Base-by-base conservation (phyloP, 2,113 vertebrate genomes). In the Peucedramus taeniatus region DNA sequence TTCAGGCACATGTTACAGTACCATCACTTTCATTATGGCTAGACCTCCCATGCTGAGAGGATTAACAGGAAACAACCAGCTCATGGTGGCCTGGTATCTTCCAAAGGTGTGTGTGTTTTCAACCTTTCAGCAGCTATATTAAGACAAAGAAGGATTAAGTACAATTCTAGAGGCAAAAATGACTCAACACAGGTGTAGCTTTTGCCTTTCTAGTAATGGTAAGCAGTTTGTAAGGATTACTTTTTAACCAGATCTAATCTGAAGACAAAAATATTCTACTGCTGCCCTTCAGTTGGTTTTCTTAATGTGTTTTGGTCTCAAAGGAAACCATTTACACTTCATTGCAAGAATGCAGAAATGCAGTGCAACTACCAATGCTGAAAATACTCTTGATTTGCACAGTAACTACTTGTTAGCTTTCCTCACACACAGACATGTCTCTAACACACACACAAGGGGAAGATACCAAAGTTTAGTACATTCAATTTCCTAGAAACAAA, bases 321-420 rank as follows among this genome's bases (percentile, higher is more conserved):
- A 91, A 97, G 85, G 83, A 97, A 97, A 90, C 94, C 86, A 89
- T 86, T 97, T 95, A 92, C 89, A 93, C 89, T 96, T 97, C 93
- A 82, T 51, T 89, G 65, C 3, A 23, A 95, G 86, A 90, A 92
- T 0, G 30, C 64, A 79, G 83, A 83, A 94, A 93, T 84, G 89
- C 80, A 93, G 64, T n/a, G 70, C 71, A 80, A 42, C 24, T 71
- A 86, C 74, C 35, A 56, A 56, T 91, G 81, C 93, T 57, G 90
- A 92, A 97, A 97, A 96, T 80, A 94, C 12, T 95, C 71, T 88
- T 72, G 37, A 16, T 93, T 92, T 96, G 92, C 90, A 95, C 93
- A 93, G 94, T 95, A 92, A 94, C 83, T 71, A 17, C 42, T 93
- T 95, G 74, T 95, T 93, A 90, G 21, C 71, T 93, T 90, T 95